A percentile compares a stretch with the other conserved stretches of the same genome.
These are phyloP conservation scores for Hydriomena furcata DNA, from an alignment of 2,888 invertebrate genomes.

Conservation along the genomic window DNA sequence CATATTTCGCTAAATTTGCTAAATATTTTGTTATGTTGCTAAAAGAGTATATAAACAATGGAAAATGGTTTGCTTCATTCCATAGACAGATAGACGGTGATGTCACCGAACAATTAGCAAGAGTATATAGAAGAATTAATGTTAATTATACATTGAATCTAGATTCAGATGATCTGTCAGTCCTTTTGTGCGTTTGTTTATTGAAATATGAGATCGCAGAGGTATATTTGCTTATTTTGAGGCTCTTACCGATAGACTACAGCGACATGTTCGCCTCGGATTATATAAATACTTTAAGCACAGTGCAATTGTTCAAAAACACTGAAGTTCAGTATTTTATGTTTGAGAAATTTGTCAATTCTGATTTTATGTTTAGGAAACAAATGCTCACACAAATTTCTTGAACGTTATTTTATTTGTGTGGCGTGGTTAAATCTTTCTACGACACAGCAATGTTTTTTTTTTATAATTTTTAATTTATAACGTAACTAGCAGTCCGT, in stretches of 20 bases:
- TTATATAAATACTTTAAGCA: conserved; percentile 13
- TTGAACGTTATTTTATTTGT: too few relatives aligned
- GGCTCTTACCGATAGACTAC: conserved; percentile 20
- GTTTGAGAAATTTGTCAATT: conserved; percentile 25
- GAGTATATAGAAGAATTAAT: not conserved
- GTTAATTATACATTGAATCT: not conserved
- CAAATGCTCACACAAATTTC: not conserved
- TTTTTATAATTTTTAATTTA: too few relatives aligned
- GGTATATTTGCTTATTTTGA: conserved; percentile 15
- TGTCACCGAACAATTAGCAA: not conserved
- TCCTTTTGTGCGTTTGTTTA: conserved; percentile 7
- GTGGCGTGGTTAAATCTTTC: too few relatives aligned
- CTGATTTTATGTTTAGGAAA: conserved; percentile 18
- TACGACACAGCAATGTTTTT: too few relatives aligned
- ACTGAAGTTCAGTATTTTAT: conserved; percentile 22
- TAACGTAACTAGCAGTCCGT: too few relatives aligned
- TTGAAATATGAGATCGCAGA: conserved; percentile 19
- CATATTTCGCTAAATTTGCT: conserved; percentile 7
- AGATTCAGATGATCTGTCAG: not conserved
- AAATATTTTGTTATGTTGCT: conserved; percentile 16
- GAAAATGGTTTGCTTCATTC: conserved; percentile 20
- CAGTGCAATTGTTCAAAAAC: conserved; percentile 13
- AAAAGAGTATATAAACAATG: conserved; percentile 10
- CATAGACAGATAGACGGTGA: conserved; percentile 1
- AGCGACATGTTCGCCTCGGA: not conserved